A percentile compares a stretch with the other conserved stretches of the same genome.
phyloP scores from a whole-genome alignment of 92 coral and sea anemone genomes.

The Porites cylindrica region DNA sequence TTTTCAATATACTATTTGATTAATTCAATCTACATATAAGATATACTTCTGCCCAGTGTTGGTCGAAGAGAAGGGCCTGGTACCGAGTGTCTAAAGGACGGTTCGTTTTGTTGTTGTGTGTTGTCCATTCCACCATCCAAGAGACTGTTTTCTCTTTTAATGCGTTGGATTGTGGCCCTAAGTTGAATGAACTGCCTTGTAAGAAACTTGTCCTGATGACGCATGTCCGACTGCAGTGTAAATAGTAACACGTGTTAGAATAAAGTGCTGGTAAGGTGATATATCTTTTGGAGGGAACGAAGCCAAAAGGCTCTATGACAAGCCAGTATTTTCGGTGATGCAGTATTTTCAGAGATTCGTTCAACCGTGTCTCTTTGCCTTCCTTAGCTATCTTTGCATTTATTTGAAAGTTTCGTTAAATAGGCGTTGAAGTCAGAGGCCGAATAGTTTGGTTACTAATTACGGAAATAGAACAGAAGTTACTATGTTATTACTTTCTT shows the following conservation, averaged over 20 bases:
- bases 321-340: too few species aligned
- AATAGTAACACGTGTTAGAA: not conserved
- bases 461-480: not conserved
- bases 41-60: slow-evolving; percentile 35
- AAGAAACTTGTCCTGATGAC: slow-evolving; percentile 94
- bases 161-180: slow-evolving; percentile 85
- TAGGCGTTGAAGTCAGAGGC: too few species aligned
- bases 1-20: too few species aligned
- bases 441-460: slow-evolving; percentile 30
- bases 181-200: slow-evolving; percentile 95
- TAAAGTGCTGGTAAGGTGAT: not conserved
- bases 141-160: slow-evolving; percentile 75
- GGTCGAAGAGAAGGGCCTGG: slow-evolving; percentile 51
- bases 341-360: too few species aligned
- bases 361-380: too few species aligned
- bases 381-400: not conserved
- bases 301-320: not conserved
- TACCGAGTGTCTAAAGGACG: slow-evolving; percentile 57
- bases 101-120: slow-evolving; percentile 50
- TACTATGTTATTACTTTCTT: too few species aligned
- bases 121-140: slow-evolving; percentile 63
- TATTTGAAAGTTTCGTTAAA: slow-evolving; percentile 1
- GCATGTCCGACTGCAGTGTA: slow-evolving; percentile 85
- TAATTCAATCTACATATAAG: slow-evolving; percentile 2
- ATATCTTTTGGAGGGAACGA: too few species aligned